Conservation (phyloP, 30 jellyfish, hydroid and myxozoan species). For the Phacellophora camtschatica region DNA sequence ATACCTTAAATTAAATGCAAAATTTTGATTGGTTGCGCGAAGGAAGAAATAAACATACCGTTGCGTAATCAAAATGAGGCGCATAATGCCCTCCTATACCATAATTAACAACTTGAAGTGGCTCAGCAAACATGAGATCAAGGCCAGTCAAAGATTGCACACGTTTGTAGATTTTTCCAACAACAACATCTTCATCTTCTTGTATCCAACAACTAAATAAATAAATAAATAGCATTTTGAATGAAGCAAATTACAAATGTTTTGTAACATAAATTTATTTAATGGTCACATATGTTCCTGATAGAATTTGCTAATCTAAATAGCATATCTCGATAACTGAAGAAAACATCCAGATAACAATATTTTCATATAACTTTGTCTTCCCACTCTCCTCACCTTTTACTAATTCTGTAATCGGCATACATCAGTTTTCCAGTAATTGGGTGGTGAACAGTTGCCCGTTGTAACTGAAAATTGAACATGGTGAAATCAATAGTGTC, state of each 20-base stretch:
- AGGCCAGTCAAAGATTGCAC: conserved; percentile 77
- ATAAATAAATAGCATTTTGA: too few relatives aligned
- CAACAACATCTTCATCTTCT: conserved; percentile 77
- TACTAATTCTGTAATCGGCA: conserved; percentile 82
- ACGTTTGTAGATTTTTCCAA: conserved; percentile 46
- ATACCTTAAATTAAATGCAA: too few relatives aligned
- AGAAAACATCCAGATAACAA: too few relatives aligned
- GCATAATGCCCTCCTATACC: conserved; percentile 95
- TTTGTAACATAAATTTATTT: neutral
- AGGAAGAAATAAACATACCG: too few relatives aligned
- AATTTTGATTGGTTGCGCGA: too few relatives aligned
- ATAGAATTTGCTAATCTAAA: too few relatives aligned
- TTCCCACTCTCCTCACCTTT: conserved; percentile 58
- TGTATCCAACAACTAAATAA: conserved; percentile 78
- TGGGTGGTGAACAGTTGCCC: conserved; percentile 94
- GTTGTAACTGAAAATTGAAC: conserved; percentile 24
- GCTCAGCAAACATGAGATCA: conserved; percentile 84
- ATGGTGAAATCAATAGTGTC: neutral
- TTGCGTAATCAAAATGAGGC: conserved; percentile 89
- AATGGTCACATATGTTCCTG: too few relatives aligned
- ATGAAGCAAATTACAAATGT: neutral
- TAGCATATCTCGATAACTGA: too few relatives aligned
- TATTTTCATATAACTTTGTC: neutral
- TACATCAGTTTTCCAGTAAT: conserved; percentile 56
- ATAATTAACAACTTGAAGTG: conserved; percentile 78